Evolutionary conservation across 2,888 invertebrate genomes (phyloP).

Genomic region (Dynastes hyllus): DNA sequence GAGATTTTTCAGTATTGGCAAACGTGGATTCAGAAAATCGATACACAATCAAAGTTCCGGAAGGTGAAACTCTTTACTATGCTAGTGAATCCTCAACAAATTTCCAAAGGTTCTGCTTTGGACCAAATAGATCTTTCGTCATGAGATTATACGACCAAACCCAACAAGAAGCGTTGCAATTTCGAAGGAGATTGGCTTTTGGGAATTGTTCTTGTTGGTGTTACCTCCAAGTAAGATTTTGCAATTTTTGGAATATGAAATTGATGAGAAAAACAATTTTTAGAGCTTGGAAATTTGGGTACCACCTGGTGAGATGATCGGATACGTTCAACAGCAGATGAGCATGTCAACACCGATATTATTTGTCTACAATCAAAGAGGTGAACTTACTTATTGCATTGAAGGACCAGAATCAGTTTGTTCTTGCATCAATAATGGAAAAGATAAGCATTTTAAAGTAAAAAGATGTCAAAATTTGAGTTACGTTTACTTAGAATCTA

Average conservation of each 20-base stretch:
- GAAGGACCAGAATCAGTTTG: constrained; percentile 82
- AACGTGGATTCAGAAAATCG: constrained; percentile 81
- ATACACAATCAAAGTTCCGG: constrained; percentile 81
- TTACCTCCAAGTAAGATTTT: constrained; percentile 76
- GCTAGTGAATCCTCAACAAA: constrained; percentile 80
- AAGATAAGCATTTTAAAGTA: constrained; percentile 79
- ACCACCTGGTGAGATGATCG: constrained; percentile 81
- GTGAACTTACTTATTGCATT: constrained; percentile 79
- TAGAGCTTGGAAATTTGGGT: constrained; percentile 80
- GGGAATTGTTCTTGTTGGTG: constrained; percentile 82
- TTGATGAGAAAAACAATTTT: neutral
- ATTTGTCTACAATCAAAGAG: constrained; percentile 78
- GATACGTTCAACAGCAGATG: constrained; percentile 81
- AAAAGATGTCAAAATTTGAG: neutral
- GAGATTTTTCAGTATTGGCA: constrained; percentile 73
- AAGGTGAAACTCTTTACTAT: constrained; percentile 84
- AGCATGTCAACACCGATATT: constrained; percentile 80
- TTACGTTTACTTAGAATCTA: neutral
- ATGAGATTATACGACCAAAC: constrained; percentile 88
- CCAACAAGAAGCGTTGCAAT: constrained; percentile 86
- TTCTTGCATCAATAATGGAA: constrained; percentile 75
- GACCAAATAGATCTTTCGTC: constrained; percentile 82
- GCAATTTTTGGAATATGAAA: no score
- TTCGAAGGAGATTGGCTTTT: constrained; percentile 81
- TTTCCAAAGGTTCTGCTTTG: constrained; percentile 81